These are phyloP conservation scores for Prorops nasuta DNA, from an alignment of 1,140 invertebrate species.

Conservation along the genomic window DNA sequence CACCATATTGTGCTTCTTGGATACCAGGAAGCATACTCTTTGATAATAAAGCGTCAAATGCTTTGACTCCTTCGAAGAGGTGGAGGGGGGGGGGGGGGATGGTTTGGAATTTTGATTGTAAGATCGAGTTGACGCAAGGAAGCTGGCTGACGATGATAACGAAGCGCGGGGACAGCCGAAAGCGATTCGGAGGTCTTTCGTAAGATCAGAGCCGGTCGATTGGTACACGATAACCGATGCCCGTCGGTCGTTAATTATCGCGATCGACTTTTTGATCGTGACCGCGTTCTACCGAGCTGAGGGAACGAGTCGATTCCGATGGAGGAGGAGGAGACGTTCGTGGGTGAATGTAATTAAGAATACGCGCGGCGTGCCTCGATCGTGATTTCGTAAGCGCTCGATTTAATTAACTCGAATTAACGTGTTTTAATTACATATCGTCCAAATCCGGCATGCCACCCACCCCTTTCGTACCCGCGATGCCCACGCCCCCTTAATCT, in stretches of 20 bases:
- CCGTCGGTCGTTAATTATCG: slow-evolving; percentile 16
- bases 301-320: no score
- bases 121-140: no score
- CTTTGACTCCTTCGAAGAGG: no score
- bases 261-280: slow-evolving; percentile 8
- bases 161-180: slow-evolving; percentile 7
- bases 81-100: no score
- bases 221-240: not conserved
- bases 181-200: slow-evolving; percentile 1
- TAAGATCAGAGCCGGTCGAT: not conserved
- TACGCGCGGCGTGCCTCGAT: slow-evolving; percentile 13
- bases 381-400: slow-evolving; percentile 22
- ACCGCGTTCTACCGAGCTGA: not conserved
- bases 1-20: no score
- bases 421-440: slow-evolving; percentile 28
- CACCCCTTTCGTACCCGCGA: not conserved
- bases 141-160: no score
- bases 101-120: no score
- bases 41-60: no score
- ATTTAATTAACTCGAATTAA: slow-evolving; percentile 37
- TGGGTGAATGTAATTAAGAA: slow-evolving; percentile 31
- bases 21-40: no score
- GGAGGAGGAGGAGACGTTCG: slow-evolving; percentile 1
- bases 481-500: not conserved
- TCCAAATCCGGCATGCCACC: not conserved